Evolutionary conservation across 2,113 vertebrate genomes (phyloP).

Genomic region (Tupaia tana): DNA sequence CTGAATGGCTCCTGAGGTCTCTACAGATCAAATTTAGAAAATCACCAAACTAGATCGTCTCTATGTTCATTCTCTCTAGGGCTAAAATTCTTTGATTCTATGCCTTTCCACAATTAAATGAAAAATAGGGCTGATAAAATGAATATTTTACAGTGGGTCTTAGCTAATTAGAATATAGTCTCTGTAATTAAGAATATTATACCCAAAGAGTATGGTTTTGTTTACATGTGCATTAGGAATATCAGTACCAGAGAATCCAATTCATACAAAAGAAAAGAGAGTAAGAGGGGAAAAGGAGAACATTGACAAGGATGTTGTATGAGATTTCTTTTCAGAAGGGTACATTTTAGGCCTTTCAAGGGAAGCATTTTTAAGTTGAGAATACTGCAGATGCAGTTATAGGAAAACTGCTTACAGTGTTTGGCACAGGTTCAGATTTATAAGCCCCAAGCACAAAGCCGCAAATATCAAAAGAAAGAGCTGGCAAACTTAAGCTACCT

Average conservation of each 20-base stretch:
- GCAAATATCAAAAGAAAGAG: slow-evolving; percentile 6
- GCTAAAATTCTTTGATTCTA: neutral
- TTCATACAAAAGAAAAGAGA: neutral
- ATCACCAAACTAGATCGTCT: neutral
- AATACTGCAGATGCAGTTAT: neutral
- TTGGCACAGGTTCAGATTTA: slow-evolving; percentile 42
- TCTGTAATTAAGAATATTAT: slow-evolving; percentile 15
- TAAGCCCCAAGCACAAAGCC: neutral
- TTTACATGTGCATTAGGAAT: neutral
- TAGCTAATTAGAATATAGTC: neutral
- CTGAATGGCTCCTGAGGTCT: neutral
- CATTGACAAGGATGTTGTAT: neutral
- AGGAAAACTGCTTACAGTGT: slow-evolving; percentile 36
- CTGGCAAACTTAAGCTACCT: neutral
- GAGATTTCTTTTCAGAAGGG: slow-evolving; percentile 33
- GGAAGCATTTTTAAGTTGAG: neutral
- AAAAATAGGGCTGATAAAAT: slow-evolving; percentile 33
- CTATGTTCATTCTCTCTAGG: neutral
- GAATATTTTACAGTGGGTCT: neutral
- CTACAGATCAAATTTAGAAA: neutral
- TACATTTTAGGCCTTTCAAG: slow-evolving; percentile 23
- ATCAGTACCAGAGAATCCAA: neutral
- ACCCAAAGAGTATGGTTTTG: neutral
- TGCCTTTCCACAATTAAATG: neutral
- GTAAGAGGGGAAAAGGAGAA: neutral